Conservation (phyloP, 2,888 invertebrate species). For the Dilophus febrilis region DNA sequence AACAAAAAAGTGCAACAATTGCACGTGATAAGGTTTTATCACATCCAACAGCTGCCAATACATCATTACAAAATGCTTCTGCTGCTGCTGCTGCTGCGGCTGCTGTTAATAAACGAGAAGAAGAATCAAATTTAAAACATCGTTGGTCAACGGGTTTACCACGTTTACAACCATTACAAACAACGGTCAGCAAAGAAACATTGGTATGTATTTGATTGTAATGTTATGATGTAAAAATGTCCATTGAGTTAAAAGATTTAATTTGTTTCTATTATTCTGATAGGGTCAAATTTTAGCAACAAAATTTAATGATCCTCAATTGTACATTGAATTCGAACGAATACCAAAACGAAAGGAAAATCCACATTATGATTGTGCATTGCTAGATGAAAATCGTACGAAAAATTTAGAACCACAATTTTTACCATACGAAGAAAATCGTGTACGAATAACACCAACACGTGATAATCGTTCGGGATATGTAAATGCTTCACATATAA, state of each 20-base stretch:
- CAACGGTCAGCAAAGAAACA: constrained; percentile 62
- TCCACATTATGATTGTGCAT: constrained; percentile 53
- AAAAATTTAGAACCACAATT: constrained; percentile 38
- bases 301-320: constrained; percentile 53
- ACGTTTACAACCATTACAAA: constrained; percentile 51
- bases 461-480: constrained; percentile 75
- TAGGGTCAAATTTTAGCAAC: constrained; percentile 47
- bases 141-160: constrained; percentile 58
- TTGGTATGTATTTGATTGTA: constrained; percentile 41
- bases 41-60: constrained; percentile 19
- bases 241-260: neutral
- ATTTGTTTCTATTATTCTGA: constrained; percentile 1
- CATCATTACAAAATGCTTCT: neutral
- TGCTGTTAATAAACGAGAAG: constrained; percentile 17
- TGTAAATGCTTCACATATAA: constrained; percentile 82
- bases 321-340: constrained; percentile 72
- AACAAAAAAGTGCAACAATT: constrained; percentile 47
- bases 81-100: too few species aligned
- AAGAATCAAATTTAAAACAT: constrained; percentile 37
- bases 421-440: constrained; percentile 80
- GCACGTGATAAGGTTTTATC: constrained; percentile 41
- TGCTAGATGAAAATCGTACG: constrained; percentile 47
- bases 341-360: constrained; percentile 57
- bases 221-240: too few species aligned
- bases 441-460: constrained; percentile 65